Evolutionary conservation across 2,888 invertebrate genomes (phyloP), one percentile per base, ranked within the genome.

Genomic region (Plagiodera versicolora): DNA sequence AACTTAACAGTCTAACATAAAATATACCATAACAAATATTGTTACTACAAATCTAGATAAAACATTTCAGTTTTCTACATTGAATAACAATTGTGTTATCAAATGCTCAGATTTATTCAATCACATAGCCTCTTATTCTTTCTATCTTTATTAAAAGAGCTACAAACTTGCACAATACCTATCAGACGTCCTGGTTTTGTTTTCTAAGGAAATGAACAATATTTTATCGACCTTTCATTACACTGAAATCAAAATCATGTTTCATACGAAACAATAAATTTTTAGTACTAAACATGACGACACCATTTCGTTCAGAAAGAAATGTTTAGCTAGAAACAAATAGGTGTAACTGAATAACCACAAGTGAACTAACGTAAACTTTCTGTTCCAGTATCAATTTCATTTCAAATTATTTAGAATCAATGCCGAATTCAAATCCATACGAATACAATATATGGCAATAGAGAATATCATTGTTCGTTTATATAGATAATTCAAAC

Each of bases 1-100:
- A 65, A 64, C 57, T 64, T 63, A 61, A 61, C 61, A 60, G 49
- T 57, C 64, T 69, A 69, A 69, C 61, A 64, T 65, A 65, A 67
- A 65, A 69, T 61, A 61, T 51, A 54, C 45, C 44, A 48, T 61
- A 61, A 63, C 60, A 63, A 63, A 63, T 59, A 65, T 52, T 61
- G 56, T 63, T 61, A 66, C 60, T 66, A 63, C 44, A 54, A 62
- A 57, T 48, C 39, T 53, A 46, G 19, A 46, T 46, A 18, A 11
- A 46, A 10, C 18, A 3, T 14, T 39, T 14, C 14, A 39, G 39
- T 14, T 39, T 39, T 50, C 18, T 28, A 50, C 17, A 39, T 19
- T 51, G 52, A 19, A 58, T 51, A 58, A 58, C 51, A 51, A 55
- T 47, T 9, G 35, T 46, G 51, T 59, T 59, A 59, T 32, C 47